Conservation (phyloP, 2,113 vertebrate genomes). For the Serinus canaria region DNA sequence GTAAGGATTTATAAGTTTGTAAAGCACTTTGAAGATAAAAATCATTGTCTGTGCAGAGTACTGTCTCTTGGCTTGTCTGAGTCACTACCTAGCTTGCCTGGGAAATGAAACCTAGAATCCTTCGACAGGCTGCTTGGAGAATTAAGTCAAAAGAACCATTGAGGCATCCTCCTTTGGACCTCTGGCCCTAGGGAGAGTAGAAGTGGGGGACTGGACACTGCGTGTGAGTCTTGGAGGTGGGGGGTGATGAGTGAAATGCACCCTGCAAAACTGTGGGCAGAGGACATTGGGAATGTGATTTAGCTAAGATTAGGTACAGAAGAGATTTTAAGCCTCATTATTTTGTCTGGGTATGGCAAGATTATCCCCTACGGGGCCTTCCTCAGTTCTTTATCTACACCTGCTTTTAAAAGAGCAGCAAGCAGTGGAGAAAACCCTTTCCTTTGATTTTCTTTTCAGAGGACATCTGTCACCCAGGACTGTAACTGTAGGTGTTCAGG, state of each 20-base stretch:
- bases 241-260: rapidly evolving
- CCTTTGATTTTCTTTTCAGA: slow-evolving; percentile 30
- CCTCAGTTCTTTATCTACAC: slow-evolving; percentile 19
- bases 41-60: not conserved
- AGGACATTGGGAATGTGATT: not conserved
- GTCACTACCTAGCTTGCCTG: not conserved
- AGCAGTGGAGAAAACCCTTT: slow-evolving; percentile 1
- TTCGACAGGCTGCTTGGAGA: not conserved
- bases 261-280: not conserved
- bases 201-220: not conserved
- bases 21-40: slow-evolving; percentile 36
- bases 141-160: not conserved
- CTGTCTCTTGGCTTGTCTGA: not conserved
- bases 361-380: not conserved
- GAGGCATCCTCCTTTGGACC: not conserved
- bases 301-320: not conserved
- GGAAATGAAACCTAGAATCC: not conserved
- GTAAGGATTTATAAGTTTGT: not conserved
- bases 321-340: slow-evolving; percentile 26
- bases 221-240: rapidly evolving
- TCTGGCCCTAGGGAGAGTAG: not conserved
- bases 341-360: not conserved
- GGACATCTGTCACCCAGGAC: not conserved
- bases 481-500: not conserved
- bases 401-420: slow-evolving; percentile 19